Evolutionary conservation across 2,888 invertebrate species (phyloP).

Genomic region (Orthosia incerta): DNA sequence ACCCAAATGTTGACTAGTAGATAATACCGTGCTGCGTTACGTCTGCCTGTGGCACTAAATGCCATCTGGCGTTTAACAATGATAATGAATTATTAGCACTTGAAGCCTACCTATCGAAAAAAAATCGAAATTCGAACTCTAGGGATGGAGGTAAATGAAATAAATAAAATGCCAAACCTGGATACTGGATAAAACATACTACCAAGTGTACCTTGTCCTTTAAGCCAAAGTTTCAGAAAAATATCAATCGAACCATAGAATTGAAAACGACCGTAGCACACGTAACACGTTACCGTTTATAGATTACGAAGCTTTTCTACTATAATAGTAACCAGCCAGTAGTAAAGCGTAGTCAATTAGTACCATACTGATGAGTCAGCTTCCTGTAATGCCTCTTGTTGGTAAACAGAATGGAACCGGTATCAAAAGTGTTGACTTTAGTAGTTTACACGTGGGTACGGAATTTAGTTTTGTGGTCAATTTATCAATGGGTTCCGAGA

Average conservation of each 20-base stretch:
- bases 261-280: background rate
- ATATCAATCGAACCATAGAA: constrained; percentile 1
- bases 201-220: background rate
- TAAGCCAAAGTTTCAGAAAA: background rate
- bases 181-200: background rate
- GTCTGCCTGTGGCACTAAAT: too few species aligned
- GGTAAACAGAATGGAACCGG: constrained; percentile 47
- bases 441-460: background rate
- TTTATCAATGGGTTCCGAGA: background rate
- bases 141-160: background rate
- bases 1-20: too few species aligned
- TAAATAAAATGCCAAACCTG: background rate
- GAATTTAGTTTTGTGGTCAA: background rate
- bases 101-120: too few species aligned
- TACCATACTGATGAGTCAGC: constrained; percentile 39
- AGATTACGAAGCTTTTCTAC: background rate
- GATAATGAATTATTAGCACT: too few species aligned
- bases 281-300: constrained; percentile 2
- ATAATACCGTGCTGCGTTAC: too few species aligned
- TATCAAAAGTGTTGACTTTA: constrained; percentile 10
- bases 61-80: too few species aligned
- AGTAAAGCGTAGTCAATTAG: constrained; percentile 28
- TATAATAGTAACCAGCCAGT: background rate
- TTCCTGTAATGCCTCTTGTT: constrained; percentile 20
- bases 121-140: too few species aligned